phyloP scores from a whole-genome alignment of 2,797 vertebrate genomes.

The Cyclura pinguis region DNA sequence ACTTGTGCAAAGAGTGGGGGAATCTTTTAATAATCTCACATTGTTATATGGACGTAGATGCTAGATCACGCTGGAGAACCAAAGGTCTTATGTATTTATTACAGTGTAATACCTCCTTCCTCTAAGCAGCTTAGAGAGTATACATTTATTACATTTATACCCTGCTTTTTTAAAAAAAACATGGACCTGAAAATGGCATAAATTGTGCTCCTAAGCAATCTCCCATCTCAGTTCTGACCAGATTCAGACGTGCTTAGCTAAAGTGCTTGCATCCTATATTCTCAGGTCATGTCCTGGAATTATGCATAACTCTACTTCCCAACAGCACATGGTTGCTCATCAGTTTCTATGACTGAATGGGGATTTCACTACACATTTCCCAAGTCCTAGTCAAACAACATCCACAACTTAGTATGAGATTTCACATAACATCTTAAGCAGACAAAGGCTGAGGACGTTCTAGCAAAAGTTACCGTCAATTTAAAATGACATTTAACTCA shows the following conservation, averaged over 20 bases:
- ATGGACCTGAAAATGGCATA: too few species aligned
- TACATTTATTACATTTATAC: too few species aligned
- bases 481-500: background rate
- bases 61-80: too few species aligned
- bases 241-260: background rate
- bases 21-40: too few species aligned
- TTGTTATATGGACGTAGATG: too few species aligned
- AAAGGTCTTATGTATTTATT: too few species aligned
- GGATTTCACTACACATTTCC: background rate
- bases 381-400: background rate
- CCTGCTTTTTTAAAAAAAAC: too few species aligned
- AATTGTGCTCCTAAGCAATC: background rate
- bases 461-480: background rate
- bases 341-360: background rate
- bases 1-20: too few species aligned
- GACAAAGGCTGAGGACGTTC: background rate
- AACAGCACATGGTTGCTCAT: background rate
- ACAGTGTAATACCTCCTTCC: too few species aligned
- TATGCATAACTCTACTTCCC: too few species aligned
- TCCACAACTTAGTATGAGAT: background rate
- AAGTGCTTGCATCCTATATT: background rate
- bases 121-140: too few species aligned
- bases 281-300: background rate
- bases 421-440: background rate
- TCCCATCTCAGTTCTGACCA: background rate